Evolutionary conservation across 2,113 vertebrate species (phyloP).

Genomic region (Procapra przewalskii): DNA sequence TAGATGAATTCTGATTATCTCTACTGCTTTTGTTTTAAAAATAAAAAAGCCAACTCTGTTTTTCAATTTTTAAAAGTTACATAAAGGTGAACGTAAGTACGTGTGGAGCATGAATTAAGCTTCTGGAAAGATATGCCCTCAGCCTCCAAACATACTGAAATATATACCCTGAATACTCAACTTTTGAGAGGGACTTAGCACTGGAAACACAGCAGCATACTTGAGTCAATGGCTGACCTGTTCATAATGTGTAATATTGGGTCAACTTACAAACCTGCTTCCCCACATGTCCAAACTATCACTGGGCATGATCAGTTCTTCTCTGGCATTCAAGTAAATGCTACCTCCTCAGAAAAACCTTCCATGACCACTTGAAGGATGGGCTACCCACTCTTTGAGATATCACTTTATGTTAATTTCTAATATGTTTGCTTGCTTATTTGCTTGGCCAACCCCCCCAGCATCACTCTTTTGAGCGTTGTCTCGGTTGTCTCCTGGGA

Average conservation of each 20-base stretch:
- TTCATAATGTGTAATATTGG: neutral
- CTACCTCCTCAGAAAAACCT: neutral
- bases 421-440: neutral
- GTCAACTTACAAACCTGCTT: neutral
- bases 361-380: neutral
- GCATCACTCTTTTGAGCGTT: neutral
- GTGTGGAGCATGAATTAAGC: neutral
- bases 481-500: neutral
- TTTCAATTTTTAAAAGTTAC: neutral
- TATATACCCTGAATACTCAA: neutral
- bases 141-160: neutral
- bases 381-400: neutral
- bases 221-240: neutral
- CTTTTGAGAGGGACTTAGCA: neutral
- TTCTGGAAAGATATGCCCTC: neutral
- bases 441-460: neutral
- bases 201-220: neutral
- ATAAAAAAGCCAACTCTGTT: neutral
- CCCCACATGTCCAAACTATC: neutral
- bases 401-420: neutral
- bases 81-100: neutral
- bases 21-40: neutral
- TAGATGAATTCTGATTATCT: neutral
- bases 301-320: neutral
- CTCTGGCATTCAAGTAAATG: neutral